Evolutionary conservation across 30 jellyfish, hydroid and myxozoan species (phyloP), one percentile per base, ranked within the genome.

Genomic region (Sanderia malayensis): DNA sequence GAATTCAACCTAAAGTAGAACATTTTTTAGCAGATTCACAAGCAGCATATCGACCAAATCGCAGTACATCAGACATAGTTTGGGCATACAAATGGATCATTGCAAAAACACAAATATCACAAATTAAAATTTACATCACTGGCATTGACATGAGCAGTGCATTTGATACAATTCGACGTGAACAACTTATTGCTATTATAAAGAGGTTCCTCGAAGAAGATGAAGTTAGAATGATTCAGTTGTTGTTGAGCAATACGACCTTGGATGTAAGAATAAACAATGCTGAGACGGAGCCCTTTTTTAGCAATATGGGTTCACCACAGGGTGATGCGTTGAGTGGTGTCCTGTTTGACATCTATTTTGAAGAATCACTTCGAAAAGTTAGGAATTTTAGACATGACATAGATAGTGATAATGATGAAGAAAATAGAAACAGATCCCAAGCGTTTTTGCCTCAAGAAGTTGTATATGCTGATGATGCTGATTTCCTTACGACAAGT

Each of bases 241-340:
- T 23, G 18, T 27, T 68, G 25, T 44, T 44, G 25, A 18, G 26
- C 18, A 44, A 68, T 22, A 68, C 71, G 20, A 25, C 81, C 30
- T 45, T 68, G n/a, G 81, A 68, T 15, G 27, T 68, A 19, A 68
- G 27, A 44, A 44, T 46, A 15, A 33, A 68, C 27, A 44, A 44
- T 10, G 68, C 28, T 23, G 47, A 28, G 27, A 46, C 68, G 27
- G 44, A 20, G 27, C 81, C 81, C 8, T 68, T 44, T 27, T 52
- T 13, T 24, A 73, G 66, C 29, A 73, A 73, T 59, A 73, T 52
- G 46, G 76, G 85, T 18, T 52, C 49, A 31, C 85, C 85, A 21
- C 85, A 73, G 31, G 52, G 76, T 17, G 85, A 73, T 59, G 85
- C 65, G 31, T 63, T 52, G 31, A 52, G 85, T 73, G 85, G 85